Evolutionary conservation across 2,888 invertebrate genomes (phyloP).

Genomic region (Leucoptera coffeella): DNA sequence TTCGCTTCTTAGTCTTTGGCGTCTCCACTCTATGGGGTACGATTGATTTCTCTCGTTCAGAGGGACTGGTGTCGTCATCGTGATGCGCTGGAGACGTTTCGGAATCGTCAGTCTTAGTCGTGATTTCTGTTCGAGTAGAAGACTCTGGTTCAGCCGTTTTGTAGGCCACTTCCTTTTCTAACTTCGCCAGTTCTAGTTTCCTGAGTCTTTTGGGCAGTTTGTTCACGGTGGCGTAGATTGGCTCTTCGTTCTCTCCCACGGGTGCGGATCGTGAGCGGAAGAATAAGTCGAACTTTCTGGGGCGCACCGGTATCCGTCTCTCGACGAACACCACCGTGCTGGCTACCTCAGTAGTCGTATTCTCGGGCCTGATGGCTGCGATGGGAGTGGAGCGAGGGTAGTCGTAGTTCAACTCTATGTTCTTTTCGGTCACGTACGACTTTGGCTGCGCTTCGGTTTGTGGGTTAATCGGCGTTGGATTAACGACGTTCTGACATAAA

Average conservation of each 20-base stretch:
- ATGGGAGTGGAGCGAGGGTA: slow-evolving; percentile 38
- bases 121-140: slow-evolving; percentile 31
- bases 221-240: slow-evolving; percentile 46
- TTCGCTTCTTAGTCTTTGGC: slow-evolving; percentile 40
- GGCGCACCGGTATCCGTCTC: slow-evolving; percentile 36
- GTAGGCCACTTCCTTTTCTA: slow-evolving; percentile 44
- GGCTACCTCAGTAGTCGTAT: slow-evolving; percentile 44
- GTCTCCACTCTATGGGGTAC: slow-evolving; percentile 32
- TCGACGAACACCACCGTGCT: slow-evolving; percentile 47
- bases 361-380: slow-evolving; percentile 19
- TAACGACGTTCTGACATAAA: slow-evolving; percentile 21
- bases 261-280: slow-evolving; percentile 46
- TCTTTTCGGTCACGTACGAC: slow-evolving; percentile 43
- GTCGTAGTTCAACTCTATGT: slow-evolving; percentile 44
- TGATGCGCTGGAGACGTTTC: slow-evolving; percentile 31
- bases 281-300: slow-evolving; percentile 42
- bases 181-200: slow-evolving; percentile 37
- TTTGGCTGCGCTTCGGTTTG: slow-evolving; percentile 1
- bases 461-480: not conserved
- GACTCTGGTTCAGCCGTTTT: slow-evolving; percentile 33
- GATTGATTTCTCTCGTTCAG: slow-evolving; percentile 34
- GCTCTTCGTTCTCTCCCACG: slow-evolving; percentile 41
- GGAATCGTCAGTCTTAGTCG: slow-evolving; percentile 30
- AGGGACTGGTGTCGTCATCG: slow-evolving; percentile 41
- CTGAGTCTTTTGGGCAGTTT: slow-evolving; percentile 43